These are phyloP conservation scores for Strigamia transsilvanica DNA, from an alignment of 2,888 invertebrate species.

Conservation along the genomic window DNA sequence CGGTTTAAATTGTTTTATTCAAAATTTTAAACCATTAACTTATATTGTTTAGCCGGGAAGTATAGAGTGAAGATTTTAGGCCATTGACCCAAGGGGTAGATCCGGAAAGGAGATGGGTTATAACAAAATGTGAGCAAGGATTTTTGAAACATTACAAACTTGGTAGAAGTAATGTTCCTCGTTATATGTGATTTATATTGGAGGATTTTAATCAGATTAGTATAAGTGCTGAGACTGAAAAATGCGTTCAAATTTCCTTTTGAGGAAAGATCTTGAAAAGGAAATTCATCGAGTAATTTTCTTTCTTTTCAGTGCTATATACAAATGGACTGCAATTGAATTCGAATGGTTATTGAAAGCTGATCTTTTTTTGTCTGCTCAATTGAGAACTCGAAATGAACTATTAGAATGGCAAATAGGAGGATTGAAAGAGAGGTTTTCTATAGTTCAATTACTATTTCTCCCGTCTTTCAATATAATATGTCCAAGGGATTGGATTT, in stretches of 20 bases:
- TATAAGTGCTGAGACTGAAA: not conserved
- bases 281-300: not conserved
- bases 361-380: constrained; percentile 20
- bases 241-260: not conserved
- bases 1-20: not conserved
- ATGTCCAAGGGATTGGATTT: constrained; percentile 28
- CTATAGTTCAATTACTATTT: constrained; percentile 35
- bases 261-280: not conserved
- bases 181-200: not conserved
- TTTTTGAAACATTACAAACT: too few species aligned
- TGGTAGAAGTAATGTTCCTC: not conserved
- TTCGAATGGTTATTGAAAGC: constrained; percentile 29
- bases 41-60: too few species aligned
- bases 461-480: not conserved
- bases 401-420: constrained; percentile 19
- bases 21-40: not conserved
- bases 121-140: too few species aligned
- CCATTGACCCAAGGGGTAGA: too few species aligned
- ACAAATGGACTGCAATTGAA: constrained; percentile 30
- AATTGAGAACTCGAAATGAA: constrained; percentile 17
- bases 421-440: not conserved
- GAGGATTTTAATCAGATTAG: constrained; percentile 5
- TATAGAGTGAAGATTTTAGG: too few species aligned
- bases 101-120: too few species aligned
- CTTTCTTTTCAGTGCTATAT: not conserved